phyloP scores from a whole-genome alignment of 2,113 vertebrate species.

The Cyprinodon variegatus region DNA sequence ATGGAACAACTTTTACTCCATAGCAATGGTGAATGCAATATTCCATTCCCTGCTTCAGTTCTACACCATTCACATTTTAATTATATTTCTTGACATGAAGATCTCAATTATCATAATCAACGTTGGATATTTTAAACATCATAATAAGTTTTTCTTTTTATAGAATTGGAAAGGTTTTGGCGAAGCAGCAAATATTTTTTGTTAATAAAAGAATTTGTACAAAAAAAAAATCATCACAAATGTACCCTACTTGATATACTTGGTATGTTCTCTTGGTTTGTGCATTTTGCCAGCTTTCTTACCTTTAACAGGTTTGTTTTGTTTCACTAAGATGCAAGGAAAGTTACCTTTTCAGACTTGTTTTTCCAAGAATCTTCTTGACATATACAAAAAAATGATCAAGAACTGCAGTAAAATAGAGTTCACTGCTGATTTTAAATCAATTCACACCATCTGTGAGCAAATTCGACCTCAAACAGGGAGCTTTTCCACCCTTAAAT shows the following conservation, averaged over 20 bases:
- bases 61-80: background rate
- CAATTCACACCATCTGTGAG: constrained; percentile 1
- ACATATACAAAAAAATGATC: background rate
- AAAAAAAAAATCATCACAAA: no score
- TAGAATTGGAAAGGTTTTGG: no score
- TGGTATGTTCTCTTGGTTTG: no score
- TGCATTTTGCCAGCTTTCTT: no score
- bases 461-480: background rate
- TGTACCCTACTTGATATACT: no score
- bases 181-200: no score
- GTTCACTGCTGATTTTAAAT: constrained; percentile 42
- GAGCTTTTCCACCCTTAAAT: background rate
- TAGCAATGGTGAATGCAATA: background rate
- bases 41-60: background rate
- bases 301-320: constrained; percentile 13
- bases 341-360: background rate
- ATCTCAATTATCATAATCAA: no score
- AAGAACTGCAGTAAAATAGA: constrained; percentile 3
- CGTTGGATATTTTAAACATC: no score
- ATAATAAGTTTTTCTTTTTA: no score
- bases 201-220: no score
- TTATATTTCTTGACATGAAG: no score
- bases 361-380: background rate
- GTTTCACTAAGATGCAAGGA: background rate
- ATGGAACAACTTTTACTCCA: no score